Base-by-base conservation (phyloP, 2,113 vertebrate species). In the Marmota monax region DNA sequence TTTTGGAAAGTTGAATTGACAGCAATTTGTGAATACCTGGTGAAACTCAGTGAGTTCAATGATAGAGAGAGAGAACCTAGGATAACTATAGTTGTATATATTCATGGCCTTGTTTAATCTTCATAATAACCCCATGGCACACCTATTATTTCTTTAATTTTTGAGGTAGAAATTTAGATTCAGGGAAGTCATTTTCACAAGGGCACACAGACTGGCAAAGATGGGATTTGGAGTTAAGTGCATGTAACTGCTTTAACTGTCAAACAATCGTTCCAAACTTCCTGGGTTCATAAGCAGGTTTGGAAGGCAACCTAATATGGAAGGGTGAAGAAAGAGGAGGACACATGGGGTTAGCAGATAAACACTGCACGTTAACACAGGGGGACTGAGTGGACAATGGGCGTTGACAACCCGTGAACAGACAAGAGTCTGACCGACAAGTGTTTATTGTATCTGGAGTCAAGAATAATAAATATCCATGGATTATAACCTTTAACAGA, bases 391-490 rank as follows among this genome's bases (percentile, higher is more conserved):
- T 10, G 53, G 73, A 32, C 51, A 11, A 89, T 92, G 78, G 34
- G 73, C 45, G 51, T 4, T 84, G 90, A 76, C 0, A 12, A 32
- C 56, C 65, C 78, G 42, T 70, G 63, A 91, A 72, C 42, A 94
- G 73, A 92, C 8, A 88, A 72, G 79, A 58, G 34, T 61, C 17
- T 93, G 86, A 95, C 34, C 79, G 90, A 73, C 83, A 67, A 90
- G 82, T 92, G 51, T 90, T 94, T 92, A 80, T 23, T 88, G 61
- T 56, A 92, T 80, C 72, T 93, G 58, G 45, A 65, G 77, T 93
- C 80, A 88, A 93, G 79, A 92, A 80, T 90, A 84, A 39, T 48
- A 10, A 92, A 80, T 90, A 84, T 39, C 48, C 7, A 88, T 83
- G 65, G n/a, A 18, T 76, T 48, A 2, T 34, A 85, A 82, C 5